Conservation (phyloP, 30 jellyfish, hydroid and myxozoan species). For the Phacellophora camtschatica region DNA sequence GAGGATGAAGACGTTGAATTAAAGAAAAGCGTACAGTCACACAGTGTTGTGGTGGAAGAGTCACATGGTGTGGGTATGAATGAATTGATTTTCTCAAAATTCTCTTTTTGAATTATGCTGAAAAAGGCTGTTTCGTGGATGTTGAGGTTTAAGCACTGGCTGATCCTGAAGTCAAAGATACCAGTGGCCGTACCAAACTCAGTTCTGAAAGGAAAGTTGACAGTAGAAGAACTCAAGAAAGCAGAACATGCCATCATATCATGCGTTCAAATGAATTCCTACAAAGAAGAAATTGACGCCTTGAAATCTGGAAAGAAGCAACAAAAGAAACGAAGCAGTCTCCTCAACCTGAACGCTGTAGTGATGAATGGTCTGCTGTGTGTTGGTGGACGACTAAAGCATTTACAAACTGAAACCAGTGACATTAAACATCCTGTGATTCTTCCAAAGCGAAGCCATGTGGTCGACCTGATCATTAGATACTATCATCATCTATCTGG, state of each 20-base stretch:
- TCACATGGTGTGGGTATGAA: not conserved
- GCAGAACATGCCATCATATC: conserved; percentile 38
- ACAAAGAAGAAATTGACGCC: conserved; percentile 6
- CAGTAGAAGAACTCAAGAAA: not conserved
- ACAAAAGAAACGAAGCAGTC: not conserved
- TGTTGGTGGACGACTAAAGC: conserved; percentile 64
- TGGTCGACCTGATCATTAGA: conserved; percentile 27
- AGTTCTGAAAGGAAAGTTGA: not conserved
- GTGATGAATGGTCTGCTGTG: conserved; percentile 11
- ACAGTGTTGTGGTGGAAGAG: not conserved
- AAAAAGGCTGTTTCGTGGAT: conserved; percentile 12
- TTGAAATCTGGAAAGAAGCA: not conserved
- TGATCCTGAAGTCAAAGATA: not conserved
- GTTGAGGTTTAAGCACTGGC: not conserved
- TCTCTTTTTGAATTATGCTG: not conserved
- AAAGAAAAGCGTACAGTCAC: not conserved
- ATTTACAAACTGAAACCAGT: not conserved
- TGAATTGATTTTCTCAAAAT: not conserved
- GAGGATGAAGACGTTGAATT: not conserved
- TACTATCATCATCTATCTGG: conserved; percentile 36
- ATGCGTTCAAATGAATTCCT: conserved; percentile 19
- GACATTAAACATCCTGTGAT: conserved; percentile 42
- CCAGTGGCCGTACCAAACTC: not conserved
- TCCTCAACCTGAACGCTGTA: conserved; percentile 16
- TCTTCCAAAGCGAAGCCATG: conserved; percentile 48